phyloP scores from a whole-genome alignment of 2,888 invertebrate species.

The Malthinus seriepunctatus region DNA sequence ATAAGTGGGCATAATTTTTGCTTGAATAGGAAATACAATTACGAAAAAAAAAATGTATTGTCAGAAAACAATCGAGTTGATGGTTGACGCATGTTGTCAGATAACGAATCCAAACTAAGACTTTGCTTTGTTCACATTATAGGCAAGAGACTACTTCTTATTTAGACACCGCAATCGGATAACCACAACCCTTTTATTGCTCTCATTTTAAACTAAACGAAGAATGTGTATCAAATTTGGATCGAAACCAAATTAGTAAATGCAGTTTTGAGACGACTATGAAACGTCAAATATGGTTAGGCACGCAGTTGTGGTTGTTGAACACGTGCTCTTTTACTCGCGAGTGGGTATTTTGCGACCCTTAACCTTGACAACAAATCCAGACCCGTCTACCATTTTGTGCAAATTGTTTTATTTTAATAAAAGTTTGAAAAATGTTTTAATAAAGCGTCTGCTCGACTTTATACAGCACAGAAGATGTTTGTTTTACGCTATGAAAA shows the following conservation, averaged over 20 bases:
- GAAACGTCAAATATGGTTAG: slow-evolving; percentile 54
- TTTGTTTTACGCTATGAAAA: no score
- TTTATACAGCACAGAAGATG: background rate
- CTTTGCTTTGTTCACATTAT: slow-evolving; percentile 33
- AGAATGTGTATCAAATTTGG: slow-evolving; percentile 55
- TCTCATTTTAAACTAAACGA: slow-evolving; percentile 48
- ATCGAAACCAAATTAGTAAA: slow-evolving; percentile 55
- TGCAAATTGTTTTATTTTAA: slow-evolving; percentile 18
- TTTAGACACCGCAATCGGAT: slow-evolving; percentile 41
- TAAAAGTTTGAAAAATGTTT: slow-evolving; percentile 11
- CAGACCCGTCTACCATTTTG: slow-evolving; percentile 32
- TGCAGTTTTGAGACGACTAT: slow-evolving; percentile 51
- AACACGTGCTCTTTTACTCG: slow-evolving; percentile 28
- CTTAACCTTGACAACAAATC: slow-evolving; percentile 41
- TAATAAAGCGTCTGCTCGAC: background rate
- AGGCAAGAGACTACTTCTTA: slow-evolving; percentile 38
- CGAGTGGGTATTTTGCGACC: slow-evolving; percentile 36
- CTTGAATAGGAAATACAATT: slow-evolving; percentile 32
- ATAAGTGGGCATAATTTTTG: slow-evolving; percentile 31
- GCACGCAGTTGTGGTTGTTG: slow-evolving; percentile 45
- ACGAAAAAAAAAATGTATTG: slow-evolving; percentile 32
- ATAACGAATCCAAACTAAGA: slow-evolving; percentile 36
- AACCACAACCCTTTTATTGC: slow-evolving; percentile 46
- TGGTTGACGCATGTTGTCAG: slow-evolving; percentile 33
- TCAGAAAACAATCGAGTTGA: slow-evolving; percentile 34